Percentiles rank a stretch among this genome's conserved stretches.
Evolutionary conservation across 1,140 invertebrate species (phyloP).

Genomic region (Ooceraea biroi): DNA sequence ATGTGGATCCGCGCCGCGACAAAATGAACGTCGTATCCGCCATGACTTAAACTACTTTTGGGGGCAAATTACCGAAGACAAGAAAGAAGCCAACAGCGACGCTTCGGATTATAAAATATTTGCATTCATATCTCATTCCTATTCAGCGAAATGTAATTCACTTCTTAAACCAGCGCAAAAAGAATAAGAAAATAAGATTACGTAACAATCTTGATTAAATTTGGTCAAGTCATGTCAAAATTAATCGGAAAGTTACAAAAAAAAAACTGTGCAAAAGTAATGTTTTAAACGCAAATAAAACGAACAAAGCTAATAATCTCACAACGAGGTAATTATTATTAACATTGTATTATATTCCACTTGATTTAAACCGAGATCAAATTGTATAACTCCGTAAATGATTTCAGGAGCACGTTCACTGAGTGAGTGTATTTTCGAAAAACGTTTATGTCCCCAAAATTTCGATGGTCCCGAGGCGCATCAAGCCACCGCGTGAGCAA

Average conservation of each 20-base stretch:
- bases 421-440: background rate
- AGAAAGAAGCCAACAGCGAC: background rate
- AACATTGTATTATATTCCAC: background rate
- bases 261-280: background rate
- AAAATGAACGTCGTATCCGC: conserved; percentile 28
- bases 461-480: background rate
- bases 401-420: background rate
- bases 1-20: background rate
- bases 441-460: background rate
- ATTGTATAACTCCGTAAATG: no score
- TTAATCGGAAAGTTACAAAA: background rate
- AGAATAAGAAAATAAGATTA: no score
- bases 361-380: background rate
- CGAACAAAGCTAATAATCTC: background rate
- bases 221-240: background rate
- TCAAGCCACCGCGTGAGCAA: background rate
- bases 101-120: background rate
- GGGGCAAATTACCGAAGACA: conserved; percentile 15
- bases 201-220: background rate
- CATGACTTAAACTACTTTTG: conserved; percentile 20
- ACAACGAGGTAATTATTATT: background rate
- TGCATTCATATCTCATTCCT: background rate
- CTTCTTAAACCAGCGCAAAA: background rate
- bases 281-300: background rate
- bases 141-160: background rate